phyloP scores from a whole-genome alignment of 1,140 invertebrate species.

The Drosophila subobscura region DNA sequence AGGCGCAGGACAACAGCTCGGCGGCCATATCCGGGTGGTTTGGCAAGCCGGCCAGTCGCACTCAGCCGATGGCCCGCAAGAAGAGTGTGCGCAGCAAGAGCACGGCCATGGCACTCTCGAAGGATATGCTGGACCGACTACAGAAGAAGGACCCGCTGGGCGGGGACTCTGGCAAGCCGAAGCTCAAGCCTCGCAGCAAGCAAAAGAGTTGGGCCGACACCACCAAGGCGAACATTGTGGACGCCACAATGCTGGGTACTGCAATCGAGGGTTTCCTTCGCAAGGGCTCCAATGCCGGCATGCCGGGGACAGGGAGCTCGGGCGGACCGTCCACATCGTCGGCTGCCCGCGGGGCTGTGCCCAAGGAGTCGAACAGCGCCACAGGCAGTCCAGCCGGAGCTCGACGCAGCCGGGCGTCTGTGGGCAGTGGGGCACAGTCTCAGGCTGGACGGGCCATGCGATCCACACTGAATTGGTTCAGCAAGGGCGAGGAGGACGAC shows the following conservation, averaged over 20 bases:
- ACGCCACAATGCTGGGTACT: slow-evolving; percentile 90
- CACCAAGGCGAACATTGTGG: slow-evolving; percentile 85
- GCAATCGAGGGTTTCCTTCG: slow-evolving; percentile 92
- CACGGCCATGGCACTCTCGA: slow-evolving; percentile 84
- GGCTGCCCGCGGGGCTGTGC: slow-evolving; percentile 65
- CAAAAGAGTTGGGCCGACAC: slow-evolving; percentile 75
- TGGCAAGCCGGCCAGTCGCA: slow-evolving; percentile 85
- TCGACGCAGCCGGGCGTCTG: slow-evolving; percentile 47
- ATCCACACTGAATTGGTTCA: slow-evolving; percentile 78
- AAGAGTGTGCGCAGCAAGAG: slow-evolving; percentile 84
- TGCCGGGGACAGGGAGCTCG: slow-evolving; percentile 72
- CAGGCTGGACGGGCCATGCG: slow-evolving; percentile 71
- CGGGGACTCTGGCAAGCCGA: slow-evolving; percentile 70
- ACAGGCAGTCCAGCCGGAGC: slow-evolving; percentile 25
- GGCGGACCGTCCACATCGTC: slow-evolving; percentile 72
- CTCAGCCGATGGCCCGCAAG: slow-evolving; percentile 88
- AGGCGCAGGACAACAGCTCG: slow-evolving; percentile 83
- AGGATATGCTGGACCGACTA: slow-evolving; percentile 85
- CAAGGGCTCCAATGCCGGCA: slow-evolving; percentile 84
- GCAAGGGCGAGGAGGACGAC: slow-evolving; percentile 86
- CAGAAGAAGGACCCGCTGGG: slow-evolving; percentile 77
- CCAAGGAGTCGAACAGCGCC: slow-evolving; percentile 61
- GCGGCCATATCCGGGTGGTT: slow-evolving; percentile 89
- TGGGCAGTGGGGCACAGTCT: slow-evolving; percentile 66
- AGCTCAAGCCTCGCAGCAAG: slow-evolving; percentile 75